Percentiles rank a stretch among this genome's conserved stretches.
These are phyloP conservation scores for Silurus glanis DNA, from an alignment of 2,113 vertebrate species.

Conservation along the genomic window DNA sequence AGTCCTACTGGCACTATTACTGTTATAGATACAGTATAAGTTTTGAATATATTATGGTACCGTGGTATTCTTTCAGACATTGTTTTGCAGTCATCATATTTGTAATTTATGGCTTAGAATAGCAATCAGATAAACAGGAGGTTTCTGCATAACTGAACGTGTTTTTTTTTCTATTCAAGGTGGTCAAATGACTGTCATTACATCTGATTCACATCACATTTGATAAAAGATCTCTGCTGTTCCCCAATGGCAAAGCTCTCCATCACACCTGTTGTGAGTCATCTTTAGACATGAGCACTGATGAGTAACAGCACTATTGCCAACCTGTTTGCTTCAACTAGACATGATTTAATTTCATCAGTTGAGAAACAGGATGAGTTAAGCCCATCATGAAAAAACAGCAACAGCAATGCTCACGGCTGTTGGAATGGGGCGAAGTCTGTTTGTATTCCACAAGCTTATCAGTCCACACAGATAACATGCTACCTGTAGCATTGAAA, in stretches of 20 bases:
- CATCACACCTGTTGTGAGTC: not conserved
- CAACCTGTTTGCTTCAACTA: not conserved
- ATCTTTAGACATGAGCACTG: not conserved
- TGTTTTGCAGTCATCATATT: not conserved
- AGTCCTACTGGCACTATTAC: not conserved
- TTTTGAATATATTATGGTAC: not conserved
- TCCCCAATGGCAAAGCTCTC: not conserved
- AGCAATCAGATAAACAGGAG: not conserved
- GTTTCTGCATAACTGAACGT: not conserved
- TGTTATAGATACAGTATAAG: not conserved
- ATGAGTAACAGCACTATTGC: constrained; percentile 3
- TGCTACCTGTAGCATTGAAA: not conserved
- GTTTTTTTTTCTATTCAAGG: not conserved
- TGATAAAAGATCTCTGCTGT: not conserved
- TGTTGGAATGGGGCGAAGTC: not conserved
- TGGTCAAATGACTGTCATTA: not conserved
- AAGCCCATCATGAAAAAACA: constrained; percentile 7
- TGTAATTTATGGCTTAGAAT: not conserved
- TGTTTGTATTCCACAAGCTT: constrained; percentile 24
- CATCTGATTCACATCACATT: not conserved
- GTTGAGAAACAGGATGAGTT: constrained; percentile 20
- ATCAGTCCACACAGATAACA: constrained; percentile 25
- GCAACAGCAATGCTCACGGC: not conserved
- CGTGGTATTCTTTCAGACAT: not conserved
- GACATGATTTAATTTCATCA: not conserved